phyloP scores from a whole-genome alignment of 2,888 invertebrate species.

The Lepidocyrtoides sp. region DNA sequence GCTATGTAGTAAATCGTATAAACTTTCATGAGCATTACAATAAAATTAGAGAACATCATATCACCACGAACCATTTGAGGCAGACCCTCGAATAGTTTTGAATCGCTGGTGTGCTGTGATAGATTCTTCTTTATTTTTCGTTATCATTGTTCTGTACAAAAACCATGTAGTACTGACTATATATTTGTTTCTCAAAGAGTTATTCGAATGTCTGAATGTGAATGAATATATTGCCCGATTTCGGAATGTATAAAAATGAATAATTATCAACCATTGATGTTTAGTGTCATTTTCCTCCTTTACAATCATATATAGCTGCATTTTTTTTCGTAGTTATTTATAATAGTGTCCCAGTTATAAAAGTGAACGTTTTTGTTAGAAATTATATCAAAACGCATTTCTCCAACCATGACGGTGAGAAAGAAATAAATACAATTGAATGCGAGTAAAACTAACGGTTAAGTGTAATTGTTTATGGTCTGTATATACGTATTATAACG shows the following conservation, averaged over 20 bases:
- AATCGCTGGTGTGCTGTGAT: conserved; percentile 50
- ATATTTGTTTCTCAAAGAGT: no score
- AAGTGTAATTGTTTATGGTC: neutral
- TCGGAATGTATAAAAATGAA: neutral
- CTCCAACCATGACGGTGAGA: conserved; percentile 71
- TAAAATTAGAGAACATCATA: no score
- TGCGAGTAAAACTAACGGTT: conserved; percentile 1
- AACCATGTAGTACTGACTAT: neutral
- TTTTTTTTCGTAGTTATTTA: neutral
- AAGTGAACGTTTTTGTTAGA: no score
- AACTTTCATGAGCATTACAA: no score
- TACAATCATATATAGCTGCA: neutral
- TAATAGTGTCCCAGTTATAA: neutral
- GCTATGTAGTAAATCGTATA: no score
- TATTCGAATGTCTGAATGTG: conserved; percentile 26
- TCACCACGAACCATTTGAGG: conserved; percentile 18
- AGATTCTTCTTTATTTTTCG: neutral
- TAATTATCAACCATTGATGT: conserved; percentile 3
- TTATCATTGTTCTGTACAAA: neutral
- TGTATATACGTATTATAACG: no score
- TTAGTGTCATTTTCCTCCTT: neutral
- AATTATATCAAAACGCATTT: no score
- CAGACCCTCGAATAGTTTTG: conserved; percentile 53
- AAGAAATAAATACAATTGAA: conserved; percentile 57
- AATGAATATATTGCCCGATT: conserved; percentile 25